Evolutionary conservation across 1,140 invertebrate species (phyloP).

Genomic region (Tenebrio molitor): DNA sequence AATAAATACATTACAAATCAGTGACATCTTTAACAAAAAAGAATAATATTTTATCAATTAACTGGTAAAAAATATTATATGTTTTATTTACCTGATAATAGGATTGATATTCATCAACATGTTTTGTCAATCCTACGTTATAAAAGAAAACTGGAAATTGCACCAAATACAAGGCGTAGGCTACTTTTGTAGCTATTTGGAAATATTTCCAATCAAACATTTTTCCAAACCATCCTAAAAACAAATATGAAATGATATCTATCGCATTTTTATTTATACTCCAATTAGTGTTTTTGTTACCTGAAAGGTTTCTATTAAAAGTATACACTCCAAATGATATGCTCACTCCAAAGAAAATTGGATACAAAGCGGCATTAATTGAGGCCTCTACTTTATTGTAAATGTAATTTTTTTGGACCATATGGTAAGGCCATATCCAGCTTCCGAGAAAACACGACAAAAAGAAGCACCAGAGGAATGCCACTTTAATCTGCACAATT

Average conservation of each 20-base stretch:
- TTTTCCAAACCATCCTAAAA: conserved; percentile 66
- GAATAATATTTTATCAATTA: too few relatives aligned
- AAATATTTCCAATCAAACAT: conserved; percentile 68
- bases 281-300: too few relatives aligned
- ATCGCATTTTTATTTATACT: too few relatives aligned
- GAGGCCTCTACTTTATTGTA: conserved; percentile 53
- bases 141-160: conserved; percentile 75
- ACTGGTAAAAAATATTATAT: too few relatives aligned
- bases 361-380: conserved; percentile 52
- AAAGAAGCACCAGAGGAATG: conserved; percentile 44
- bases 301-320: conserved; percentile 53
- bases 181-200: conserved; percentile 67
- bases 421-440: conserved; percentile 51
- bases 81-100: conserved; percentile 67
- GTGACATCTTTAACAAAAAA: conserved; percentile 20
- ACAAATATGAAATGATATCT: neutral
- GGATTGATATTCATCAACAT: conserved; percentile 66
- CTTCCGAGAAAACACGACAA: conserved; percentile 42
- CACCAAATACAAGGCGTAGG: conserved; percentile 71
- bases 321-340: conserved; percentile 54
- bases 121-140: conserved; percentile 69
- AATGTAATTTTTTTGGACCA: conserved; percentile 49
- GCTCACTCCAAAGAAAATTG: conserved; percentile 53
- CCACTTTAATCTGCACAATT: neutral
- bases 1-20: conserved; percentile 51